Evolutionary conservation across 2,113 vertebrate species (phyloP), one percentile per base, ranked within the genome.

Genomic region (Ailurus styani): DNA sequence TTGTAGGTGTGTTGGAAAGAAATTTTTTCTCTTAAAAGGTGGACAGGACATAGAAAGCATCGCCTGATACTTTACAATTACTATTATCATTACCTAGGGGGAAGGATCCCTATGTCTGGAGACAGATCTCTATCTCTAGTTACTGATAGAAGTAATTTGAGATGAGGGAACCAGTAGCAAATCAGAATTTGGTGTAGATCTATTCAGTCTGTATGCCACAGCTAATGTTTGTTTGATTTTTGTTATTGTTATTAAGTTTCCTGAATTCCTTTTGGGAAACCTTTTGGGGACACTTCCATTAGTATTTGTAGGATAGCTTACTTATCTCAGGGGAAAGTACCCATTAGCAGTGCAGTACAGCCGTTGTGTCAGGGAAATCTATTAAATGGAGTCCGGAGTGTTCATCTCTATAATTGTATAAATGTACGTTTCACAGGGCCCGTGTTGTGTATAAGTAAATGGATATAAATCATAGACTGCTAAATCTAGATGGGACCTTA

Each of bases 331-430:
- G 62, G 27, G 34, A 95, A 72, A 97, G 93, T 92, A 29, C 42
- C 55, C 57, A 60, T 92, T 95, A 97, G 27, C 37, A 62, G 66
- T 37, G 73, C 2, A 85, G 62, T 83, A 81, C 29, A 77, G 37
- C 68, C 34, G 10, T 47, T 91, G 34, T 86, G 23, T 87, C 45
- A 93, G 68, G 79, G 87, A 94, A 97, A 96, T 87, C 37, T 96
- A 91, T 83, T 96, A 54, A 92, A 45, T 50, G 40, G 66, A 96
- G 25, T 92, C 84, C 40, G 81, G 62, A 90, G 75, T 90, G 27
- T 90, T 92, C 37, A 77, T 87, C n/a, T 23, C 12, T 62, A 13
- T 97, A 90, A 92, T 77, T 95, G 37, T 72, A 90, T 96, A 95
- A 89, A 79, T 73, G 47, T 83, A 54, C 68, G 47, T 84, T 96